Evolutionary conservation across 2,797 vertebrate species (phyloP), one percentile per base, ranked within the genome.

Genomic region (Arctocebus calabarensis): DNA sequence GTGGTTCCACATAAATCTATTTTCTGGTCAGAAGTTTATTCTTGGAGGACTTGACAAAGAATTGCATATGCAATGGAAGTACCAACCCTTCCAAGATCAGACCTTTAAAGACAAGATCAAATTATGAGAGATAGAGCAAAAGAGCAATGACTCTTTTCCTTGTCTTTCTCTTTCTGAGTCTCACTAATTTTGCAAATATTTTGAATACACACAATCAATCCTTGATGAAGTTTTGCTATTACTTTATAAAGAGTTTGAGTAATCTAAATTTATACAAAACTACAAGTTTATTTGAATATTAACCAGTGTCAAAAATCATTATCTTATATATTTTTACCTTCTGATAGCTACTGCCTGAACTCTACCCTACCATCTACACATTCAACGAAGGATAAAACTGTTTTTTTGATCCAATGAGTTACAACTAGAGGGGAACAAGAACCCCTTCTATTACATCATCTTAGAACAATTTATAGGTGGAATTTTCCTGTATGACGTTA

Each of bases 371-470:
- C 2, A 90, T 22, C 5, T 9, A 11, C 23, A 7, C 1, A 43
- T 1, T 2, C 13, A 45, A 17, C 20, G 12, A 68, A 83, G 8
- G 0, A 9, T 7, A 57, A 4, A 83, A 29, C 0, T 48, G 25
- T 40, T 71, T 29, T 29, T 43, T 61, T 48, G 45, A 93, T 78
- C 91, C 13, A 86, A 88, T 22, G 64, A 29, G 11, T 75, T 70
- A 19, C 14, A 68, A 48, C 13, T 74, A 78, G 59, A 20, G 32
- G 14, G 20, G 23, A 61, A 64, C 27, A 77, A 73, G 6, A 70
- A 59, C 23, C 17, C 0, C 4, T 77, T 66, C 37, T 29, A 23
- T 43, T 66, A 16, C 6, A 48, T 88, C 27, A 68, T 64, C 62
- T 88, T 57, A 88, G 48, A 85, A 74, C 14, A 19, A 17, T 40